Conservation (phyloP, 2,888 invertebrate genomes). For the Incurvaria masculella region DNA sequence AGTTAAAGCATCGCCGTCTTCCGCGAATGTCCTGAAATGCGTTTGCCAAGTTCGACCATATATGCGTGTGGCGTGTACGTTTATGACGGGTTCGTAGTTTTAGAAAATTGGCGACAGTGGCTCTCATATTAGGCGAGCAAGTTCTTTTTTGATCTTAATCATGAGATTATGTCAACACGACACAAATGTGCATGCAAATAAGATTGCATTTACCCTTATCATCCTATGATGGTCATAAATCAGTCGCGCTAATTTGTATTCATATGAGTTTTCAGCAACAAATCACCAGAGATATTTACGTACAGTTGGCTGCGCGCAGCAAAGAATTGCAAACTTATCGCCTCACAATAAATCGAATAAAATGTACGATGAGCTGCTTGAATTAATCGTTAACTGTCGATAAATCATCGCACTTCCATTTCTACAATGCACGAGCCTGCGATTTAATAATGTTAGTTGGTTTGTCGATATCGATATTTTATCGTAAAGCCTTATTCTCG, state of each 20-base stretch:
- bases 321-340: slow-evolving; percentile 23
- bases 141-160: too few relatives aligned
- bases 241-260: not conserved
- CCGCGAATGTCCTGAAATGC: too few relatives aligned
- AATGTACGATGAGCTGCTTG: slow-evolving; percentile 53
- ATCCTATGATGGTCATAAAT: not conserved
- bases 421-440: slow-evolving; percentile 41
- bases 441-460: not conserved
- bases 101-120: too few relatives aligned
- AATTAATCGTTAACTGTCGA: slow-evolving; percentile 57
- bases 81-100: too few relatives aligned
- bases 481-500: too few relatives aligned
- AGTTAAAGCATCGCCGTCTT: too few relatives aligned
- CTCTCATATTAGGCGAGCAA: too few relatives aligned
- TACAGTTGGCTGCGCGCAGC: slow-evolving; percentile 21
- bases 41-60: too few relatives aligned
- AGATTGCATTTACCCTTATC: slow-evolving; percentile 13
- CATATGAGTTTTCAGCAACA: not conserved
- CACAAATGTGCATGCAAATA: too few relatives aligned
- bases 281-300: not conserved
- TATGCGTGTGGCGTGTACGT: too few relatives aligned
- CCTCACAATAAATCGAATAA: slow-evolving; percentile 43
- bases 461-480: too few relatives aligned
- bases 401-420: slow-evolving; percentile 55
- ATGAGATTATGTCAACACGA: too few relatives aligned